Evolutionary conservation across 2,888 invertebrate genomes (phyloP).

Genomic region (Hypomecis punctinalis): DNA sequence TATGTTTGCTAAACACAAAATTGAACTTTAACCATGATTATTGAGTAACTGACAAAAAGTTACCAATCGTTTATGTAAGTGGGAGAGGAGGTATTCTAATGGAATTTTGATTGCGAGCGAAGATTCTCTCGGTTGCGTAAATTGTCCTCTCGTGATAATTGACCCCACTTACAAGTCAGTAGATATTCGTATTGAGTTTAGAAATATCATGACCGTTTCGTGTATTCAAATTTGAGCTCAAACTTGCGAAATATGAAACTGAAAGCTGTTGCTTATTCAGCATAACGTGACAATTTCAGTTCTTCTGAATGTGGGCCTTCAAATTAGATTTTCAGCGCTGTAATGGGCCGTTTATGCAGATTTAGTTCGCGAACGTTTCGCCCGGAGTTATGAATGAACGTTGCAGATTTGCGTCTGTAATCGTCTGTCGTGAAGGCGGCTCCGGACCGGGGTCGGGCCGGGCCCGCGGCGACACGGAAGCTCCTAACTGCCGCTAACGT

Average conservation of each 20-base stretch:
- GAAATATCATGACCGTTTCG: constrained; percentile 6
- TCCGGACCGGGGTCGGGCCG: constrained; percentile 40
- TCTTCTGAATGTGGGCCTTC: constrained; percentile 57
- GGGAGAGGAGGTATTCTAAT: constrained; percentile 32
- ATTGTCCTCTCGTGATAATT: constrained; percentile 20
- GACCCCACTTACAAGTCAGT: constrained; percentile 12
- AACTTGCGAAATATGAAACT: constrained; percentile 39
- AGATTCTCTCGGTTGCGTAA: constrained; percentile 34
- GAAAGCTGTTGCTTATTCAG: constrained; percentile 41
- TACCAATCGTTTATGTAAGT: constrained; percentile 33
- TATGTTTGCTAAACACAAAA: constrained; percentile 45
- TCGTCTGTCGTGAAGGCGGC: constrained; percentile 58
- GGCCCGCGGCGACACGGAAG: constrained; percentile 60
- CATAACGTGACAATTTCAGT: constrained; percentile 51
- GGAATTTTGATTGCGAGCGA: constrained; percentile 35
- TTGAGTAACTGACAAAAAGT: constrained; percentile 43
- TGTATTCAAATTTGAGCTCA: constrained; percentile 17
- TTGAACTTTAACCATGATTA: constrained; percentile 48
- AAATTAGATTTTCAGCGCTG: constrained; percentile 64
- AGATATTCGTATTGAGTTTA: not conserved
- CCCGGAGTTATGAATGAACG: constrained; percentile 74
- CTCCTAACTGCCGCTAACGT: constrained; percentile 69
- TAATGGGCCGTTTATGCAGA: constrained; percentile 77
- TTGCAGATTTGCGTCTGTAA: constrained; percentile 71
- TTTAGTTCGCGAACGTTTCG: constrained; percentile 69